Conservation (phyloP, 1,140 invertebrate genomes). For the Drosophila murphyi region DNA sequence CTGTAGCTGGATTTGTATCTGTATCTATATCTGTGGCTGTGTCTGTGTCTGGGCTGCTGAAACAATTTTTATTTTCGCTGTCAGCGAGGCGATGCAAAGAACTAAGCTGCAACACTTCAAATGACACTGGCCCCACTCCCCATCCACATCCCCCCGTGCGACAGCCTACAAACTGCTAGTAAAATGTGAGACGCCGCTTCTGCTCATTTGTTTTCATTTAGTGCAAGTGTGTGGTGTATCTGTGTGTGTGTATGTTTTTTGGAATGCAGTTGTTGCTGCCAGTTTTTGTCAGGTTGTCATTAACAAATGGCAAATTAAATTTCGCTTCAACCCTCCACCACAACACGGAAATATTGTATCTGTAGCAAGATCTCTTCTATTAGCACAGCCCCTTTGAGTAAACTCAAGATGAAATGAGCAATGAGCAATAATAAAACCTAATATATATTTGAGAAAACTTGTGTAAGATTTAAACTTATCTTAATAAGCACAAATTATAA, state of each 20-base stretch:
- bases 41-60: slow-evolving; percentile 40
- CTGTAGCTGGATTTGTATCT: slow-evolving; percentile 5
- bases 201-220: slow-evolving; percentile 52
- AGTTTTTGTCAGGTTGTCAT: slow-evolving; percentile 61
- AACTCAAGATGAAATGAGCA: not conserved
- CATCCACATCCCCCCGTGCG: not conserved
- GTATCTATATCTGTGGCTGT: no score
- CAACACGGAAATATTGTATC: slow-evolving; percentile 1
- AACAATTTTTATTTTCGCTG: slow-evolving; percentile 61
- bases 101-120: slow-evolving; percentile 73
- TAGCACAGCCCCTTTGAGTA: not conserved
- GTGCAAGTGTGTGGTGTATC: slow-evolving; percentile 15
- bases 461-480: no score
- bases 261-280: slow-evolving; percentile 38
- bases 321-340: slow-evolving; percentile 44
- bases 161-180: slow-evolving; percentile 12
- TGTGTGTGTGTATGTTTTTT: slow-evolving; percentile 13
- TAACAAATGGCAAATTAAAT: slow-evolving; percentile 79
- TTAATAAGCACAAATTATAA: not conserved
- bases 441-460: no score
- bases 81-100: slow-evolving; percentile 64
- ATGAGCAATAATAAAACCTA: not conserved
- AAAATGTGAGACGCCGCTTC: slow-evolving; percentile 44
- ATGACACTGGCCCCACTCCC: slow-evolving; percentile 50
- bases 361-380: not conserved